Percentiles rank a stretch among this genome's conserved stretches.
Evolutionary conservation across 2,888 invertebrate species (phyloP).

Genomic region (Myathropa florea): DNA sequence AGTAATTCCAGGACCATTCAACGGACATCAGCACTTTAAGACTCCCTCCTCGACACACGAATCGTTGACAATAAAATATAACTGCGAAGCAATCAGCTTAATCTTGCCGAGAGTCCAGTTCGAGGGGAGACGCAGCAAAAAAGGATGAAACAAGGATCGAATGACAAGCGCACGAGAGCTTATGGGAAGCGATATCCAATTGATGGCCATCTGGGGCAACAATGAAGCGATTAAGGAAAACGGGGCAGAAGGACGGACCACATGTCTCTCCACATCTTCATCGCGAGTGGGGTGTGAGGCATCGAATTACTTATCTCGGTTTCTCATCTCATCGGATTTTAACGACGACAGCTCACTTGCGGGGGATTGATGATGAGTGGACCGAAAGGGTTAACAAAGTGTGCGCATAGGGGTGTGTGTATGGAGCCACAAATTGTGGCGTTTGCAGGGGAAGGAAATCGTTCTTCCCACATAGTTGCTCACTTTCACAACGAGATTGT

Average conservation of each 20-base stretch:
- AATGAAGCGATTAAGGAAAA: not conserved
- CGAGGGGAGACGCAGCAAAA: not conserved
- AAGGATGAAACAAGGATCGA: not conserved
- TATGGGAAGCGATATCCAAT: not conserved
- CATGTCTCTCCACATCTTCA: not conserved
- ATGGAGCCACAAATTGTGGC: not conserved
- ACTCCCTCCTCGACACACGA: not conserved
- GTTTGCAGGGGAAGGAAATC: no score
- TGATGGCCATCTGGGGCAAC: not conserved
- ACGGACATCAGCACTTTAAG: not conserved
- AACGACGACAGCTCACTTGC: not conserved
- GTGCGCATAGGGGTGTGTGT: not conserved
- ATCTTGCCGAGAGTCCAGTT: not conserved
- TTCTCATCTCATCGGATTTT: not conserved
- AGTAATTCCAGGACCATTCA: not conserved
- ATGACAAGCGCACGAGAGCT: not conserved
- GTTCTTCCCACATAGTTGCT: no score
- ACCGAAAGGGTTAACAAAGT: not conserved
- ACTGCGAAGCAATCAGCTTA: not conserved
- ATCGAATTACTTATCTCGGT: not conserved
- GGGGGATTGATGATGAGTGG: not conserved
- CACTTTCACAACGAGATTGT: no score
- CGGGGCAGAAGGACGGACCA: not conserved
- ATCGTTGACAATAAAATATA: not conserved
- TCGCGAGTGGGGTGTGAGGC: not conserved